phyloP scores from a whole-genome alignment of 2,888 invertebrate genomes.

The Hirtodrosophila trivittata region DNA sequence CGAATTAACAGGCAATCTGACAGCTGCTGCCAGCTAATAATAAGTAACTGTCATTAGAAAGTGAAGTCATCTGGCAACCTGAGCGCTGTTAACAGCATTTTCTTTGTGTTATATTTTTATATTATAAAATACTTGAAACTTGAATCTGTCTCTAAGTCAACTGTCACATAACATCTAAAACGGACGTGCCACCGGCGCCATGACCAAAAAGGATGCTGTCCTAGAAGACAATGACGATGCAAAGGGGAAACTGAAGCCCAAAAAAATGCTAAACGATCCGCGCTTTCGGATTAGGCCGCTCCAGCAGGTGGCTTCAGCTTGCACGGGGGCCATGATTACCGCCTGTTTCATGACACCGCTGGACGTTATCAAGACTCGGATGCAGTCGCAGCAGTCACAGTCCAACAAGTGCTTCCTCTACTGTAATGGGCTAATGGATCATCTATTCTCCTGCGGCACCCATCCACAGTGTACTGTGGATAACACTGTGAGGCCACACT shows the following conservation, averaged over 20 bases:
- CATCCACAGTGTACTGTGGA: constrained; percentile 33
- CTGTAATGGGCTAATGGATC: constrained; percentile 99
- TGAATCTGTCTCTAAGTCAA: constrained; percentile 8
- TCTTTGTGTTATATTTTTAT: no score
- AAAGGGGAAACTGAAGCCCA: not conserved
- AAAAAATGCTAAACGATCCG: constrained; percentile 86
- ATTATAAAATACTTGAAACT: constrained; percentile 9
- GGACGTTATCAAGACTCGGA: constrained; percentile 98
- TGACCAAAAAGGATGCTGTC: no score
- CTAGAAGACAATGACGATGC: not conserved
- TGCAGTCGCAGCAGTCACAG: constrained; percentile 96
- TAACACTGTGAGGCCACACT: constrained; percentile 85
- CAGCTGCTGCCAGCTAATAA: constrained; percentile 18
- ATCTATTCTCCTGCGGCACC: constrained; percentile 93
- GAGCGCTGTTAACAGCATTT: not conserved
- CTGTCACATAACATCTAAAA: constrained; percentile 15
- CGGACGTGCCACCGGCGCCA: no score
- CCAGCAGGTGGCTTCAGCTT: constrained; percentile 83
- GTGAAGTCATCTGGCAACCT: constrained; percentile 29
- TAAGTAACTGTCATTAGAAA: constrained; percentile 6
- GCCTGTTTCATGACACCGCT: constrained; percentile 97
- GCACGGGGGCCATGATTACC: constrained; percentile 93
- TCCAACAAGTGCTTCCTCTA: constrained; percentile 96
- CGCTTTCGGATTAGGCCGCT: constrained; percentile 86
- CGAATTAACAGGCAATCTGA: no score